phyloP scores from a whole-genome alignment of 2,797 vertebrate genomes.

The Bufotes viridis region DNA sequence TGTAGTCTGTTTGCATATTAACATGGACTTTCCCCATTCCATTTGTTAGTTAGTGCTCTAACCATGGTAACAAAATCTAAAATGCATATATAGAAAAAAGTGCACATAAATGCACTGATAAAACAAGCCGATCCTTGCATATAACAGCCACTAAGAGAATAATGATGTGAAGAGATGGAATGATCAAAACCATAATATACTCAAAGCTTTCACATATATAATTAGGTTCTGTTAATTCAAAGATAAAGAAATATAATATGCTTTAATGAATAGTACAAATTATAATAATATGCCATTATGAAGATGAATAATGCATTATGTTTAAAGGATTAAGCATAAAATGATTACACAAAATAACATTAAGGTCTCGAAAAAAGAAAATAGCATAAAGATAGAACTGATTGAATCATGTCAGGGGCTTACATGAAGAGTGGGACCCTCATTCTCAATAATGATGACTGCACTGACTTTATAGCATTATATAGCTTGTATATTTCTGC shows the following conservation, averaged over 20 bases:
- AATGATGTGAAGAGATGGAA: constrained; percentile 7
- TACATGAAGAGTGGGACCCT: not conserved
- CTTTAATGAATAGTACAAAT: not conserved
- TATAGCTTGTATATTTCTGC: not conserved
- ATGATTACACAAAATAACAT: constrained; percentile 16
- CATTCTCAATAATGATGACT: not conserved
- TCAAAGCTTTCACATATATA: not conserved
- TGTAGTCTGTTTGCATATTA: constrained; percentile 4
- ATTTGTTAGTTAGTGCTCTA: not conserved
- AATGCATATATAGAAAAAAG: not conserved
- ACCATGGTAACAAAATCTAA: constrained; percentile 15
- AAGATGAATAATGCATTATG: constrained; percentile 30
- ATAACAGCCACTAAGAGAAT: not conserved
- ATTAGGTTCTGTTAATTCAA: constrained; percentile 21
- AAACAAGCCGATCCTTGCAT: not conserved
- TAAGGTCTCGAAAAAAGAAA: constrained; percentile 2
- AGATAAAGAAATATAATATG: constrained; percentile 23
- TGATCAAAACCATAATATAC: constrained; percentile 8
- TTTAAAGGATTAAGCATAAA: constrained; percentile 13
- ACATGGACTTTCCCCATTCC: not conserved
- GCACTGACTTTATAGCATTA: not conserved
- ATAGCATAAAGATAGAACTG: not conserved
- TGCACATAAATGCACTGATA: not conserved
- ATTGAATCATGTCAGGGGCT: not conserved
- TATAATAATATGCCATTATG: constrained; percentile 28